Evolutionary conservation across 1,140 invertebrate genomes (phyloP).

Genomic region (Pararge aegeria): DNA sequence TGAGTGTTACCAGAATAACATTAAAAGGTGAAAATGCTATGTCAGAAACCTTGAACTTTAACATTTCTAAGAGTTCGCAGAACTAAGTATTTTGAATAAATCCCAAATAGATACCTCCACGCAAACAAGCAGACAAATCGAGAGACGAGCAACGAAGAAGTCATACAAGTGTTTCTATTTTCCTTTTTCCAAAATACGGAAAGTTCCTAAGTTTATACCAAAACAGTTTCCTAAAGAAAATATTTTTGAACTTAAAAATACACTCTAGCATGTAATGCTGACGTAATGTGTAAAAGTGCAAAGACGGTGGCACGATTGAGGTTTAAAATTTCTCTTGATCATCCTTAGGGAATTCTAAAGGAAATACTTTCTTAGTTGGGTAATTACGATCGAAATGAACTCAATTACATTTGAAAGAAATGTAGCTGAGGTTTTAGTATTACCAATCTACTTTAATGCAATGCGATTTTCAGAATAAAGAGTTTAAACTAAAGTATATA

Average conservation of each 20-base stretch:
- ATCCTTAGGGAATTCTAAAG: not conserved
- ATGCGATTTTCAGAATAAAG: not conserved
- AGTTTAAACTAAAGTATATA: too few relatives aligned
- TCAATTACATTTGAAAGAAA: not conserved
- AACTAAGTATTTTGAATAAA: too few relatives aligned
- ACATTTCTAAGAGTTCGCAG: too few relatives aligned
- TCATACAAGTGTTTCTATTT: too few relatives aligned
- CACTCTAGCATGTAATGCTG: not conserved
- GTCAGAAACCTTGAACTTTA: too few relatives aligned
- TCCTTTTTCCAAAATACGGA: too few relatives aligned
- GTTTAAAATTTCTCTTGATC: not conserved
- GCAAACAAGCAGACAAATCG: too few relatives aligned
- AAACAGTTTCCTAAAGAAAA: not conserved
- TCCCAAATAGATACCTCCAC: too few relatives aligned
- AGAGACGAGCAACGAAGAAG: too few relatives aligned
- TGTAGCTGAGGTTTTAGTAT: not conserved
- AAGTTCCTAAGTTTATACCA: not conserved
- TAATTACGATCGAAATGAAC: constrained; percentile 1
- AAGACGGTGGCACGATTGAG: not conserved
- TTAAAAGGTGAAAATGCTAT: too few relatives aligned
- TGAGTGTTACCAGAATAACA: too few relatives aligned
- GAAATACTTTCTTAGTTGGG: not conserved
- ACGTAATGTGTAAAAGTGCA: not conserved
- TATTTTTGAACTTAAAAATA: not conserved
- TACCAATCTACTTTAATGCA: not conserved